Percentiles rank a stretch among this genome's conserved stretches.
Evolutionary conservation across 2,797 vertebrate species (phyloP).

Genomic region (Threskiornis aethiopicus): DNA sequence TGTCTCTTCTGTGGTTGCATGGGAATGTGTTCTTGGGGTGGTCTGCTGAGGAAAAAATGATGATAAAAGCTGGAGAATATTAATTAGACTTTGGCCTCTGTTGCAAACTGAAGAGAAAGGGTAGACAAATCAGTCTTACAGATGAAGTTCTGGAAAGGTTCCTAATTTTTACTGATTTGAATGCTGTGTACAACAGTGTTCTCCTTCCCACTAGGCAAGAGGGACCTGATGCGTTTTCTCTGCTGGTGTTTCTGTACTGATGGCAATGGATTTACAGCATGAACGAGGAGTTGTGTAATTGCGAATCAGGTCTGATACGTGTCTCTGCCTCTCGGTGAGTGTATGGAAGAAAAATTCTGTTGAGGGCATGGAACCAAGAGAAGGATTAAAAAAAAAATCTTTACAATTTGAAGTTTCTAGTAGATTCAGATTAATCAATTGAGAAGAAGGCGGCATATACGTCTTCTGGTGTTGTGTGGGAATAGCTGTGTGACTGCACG

Average conservation of each 20-base stretch:
- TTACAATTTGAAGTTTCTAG: neutral
- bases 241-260: neutral
- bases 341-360: neutral
- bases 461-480: rapidly evolving
- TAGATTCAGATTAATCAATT: neutral
- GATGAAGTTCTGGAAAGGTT: neutral
- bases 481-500: neutral
- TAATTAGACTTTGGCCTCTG: neutral
- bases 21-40: neutral
- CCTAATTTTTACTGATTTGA: neutral
- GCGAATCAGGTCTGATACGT: neutral
- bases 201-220: neutral
- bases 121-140: neutral
- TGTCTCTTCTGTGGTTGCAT: neutral
- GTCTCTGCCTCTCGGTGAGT: neutral
- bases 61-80: neutral
- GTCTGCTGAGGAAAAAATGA: neutral
- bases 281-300: neutral
- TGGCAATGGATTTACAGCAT: neutral
- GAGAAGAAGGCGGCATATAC: neutral
- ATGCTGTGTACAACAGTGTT: neutral
- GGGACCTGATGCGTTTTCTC: neutral
- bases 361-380: rapidly evolving
- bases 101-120: neutral
- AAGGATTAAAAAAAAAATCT: neutral